Evolutionary conservation across 2,113 vertebrate genomes (phyloP), one percentile per base, ranked within the genome.

Genomic region (Pterophyllum scalare): DNA sequence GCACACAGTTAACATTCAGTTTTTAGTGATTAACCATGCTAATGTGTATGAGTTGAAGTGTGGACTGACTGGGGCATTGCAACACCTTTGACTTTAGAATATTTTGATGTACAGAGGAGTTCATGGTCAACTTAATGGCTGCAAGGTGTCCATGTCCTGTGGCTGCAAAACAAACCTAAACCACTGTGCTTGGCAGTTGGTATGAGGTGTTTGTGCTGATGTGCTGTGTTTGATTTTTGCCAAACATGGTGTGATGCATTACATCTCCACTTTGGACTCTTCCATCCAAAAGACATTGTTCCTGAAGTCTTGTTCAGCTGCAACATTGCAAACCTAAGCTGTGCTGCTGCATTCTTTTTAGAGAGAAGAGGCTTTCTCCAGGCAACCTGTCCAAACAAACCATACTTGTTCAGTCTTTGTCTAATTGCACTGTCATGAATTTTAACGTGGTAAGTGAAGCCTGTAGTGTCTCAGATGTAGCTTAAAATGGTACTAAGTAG

Each of bases 381-480:
- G 0, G 0, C 5, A 43, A 22, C 13, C 38, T 24, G 43, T 24
- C n/a, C 4, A 43, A 43, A 65, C 7, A 26, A 65, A 13, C 38
- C 62, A 26, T 40, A 65, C n/a, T 43, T 43, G 62, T 24, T 65
- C 35, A 43, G 61, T 0, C 61, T 24, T 64, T 64, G 38, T 40
- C 35, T n/a, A n/a, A n/a, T n/a, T n/a, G n/a, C n/a, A n/a, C n/a
- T 64, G 33, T 38, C 2, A 8, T 38, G 35, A 38, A 38, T 10
- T 24, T 6, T 65, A 24, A 43, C 62, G 43, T 43, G 13, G 35
- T 17, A 65, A 17, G 38, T 10, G 35, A 24, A 0, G 43, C 38
- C 38, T 43, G 38, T 35, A 65, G 38, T 2, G 62, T 0, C 0
- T 33, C 6, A 33, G 33, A 33, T 33, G 33, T 33, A 33, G 33